Conservation (phyloP, 2,797 vertebrate genomes). For the Sebastes matsubarae region DNA sequence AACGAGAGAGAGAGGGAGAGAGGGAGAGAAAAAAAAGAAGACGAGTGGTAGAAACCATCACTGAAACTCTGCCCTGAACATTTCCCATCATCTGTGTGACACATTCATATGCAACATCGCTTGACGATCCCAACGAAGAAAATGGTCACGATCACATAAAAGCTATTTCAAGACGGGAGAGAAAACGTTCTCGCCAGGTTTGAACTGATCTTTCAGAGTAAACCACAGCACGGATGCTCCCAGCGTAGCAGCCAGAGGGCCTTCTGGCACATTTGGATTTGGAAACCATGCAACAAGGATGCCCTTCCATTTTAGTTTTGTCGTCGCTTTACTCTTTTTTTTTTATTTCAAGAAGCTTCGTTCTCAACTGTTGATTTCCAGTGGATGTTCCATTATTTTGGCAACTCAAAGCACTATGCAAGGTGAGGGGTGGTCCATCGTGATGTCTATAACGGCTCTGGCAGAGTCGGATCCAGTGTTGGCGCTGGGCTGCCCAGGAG, state of each 20-base stretch:
- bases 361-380: slow-evolving; percentile 27
- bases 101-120: slow-evolving; percentile 30
- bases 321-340: not conserved
- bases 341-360: slow-evolving; percentile 24
- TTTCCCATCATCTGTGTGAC: slow-evolving; percentile 17
- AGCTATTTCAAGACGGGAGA: slow-evolving; percentile 13
- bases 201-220: slow-evolving; percentile 11
- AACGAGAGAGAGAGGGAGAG: slow-evolving; percentile 42
- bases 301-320: not conserved
- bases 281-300: slow-evolving; percentile 1
- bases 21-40: slow-evolving; percentile 10
- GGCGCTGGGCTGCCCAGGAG: not conserved
- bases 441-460: slow-evolving; percentile 25
- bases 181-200: not conserved
- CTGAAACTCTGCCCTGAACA: slow-evolving; percentile 13
- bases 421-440: slow-evolving; percentile 39
- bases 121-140: not conserved
- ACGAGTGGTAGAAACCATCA: slow-evolving; percentile 20
- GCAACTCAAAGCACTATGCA: slow-evolving; percentile 69
- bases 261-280: not conserved
- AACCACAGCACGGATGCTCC: slow-evolving; percentile 17
- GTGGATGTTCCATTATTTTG: slow-evolving; percentile 36
- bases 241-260: slow-evolving; percentile 6
- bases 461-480: slow-evolving; percentile 8
- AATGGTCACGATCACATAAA: slow-evolving; percentile 9